Conservation (phyloP, 2,797 vertebrate species). For the Catharus ustulatus region DNA sequence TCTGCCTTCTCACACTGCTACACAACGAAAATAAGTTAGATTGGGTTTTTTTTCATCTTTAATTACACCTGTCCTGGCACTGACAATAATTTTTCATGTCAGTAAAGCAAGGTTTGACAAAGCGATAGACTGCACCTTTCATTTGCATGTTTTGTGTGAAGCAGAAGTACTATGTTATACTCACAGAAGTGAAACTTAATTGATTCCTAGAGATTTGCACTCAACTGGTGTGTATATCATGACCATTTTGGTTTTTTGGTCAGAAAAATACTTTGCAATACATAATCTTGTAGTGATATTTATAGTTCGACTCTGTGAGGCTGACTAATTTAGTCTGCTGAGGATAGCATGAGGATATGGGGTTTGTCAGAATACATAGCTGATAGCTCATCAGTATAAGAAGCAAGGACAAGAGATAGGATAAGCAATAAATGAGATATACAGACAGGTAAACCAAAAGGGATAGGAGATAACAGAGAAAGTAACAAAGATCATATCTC, state of each 20-base stretch:
- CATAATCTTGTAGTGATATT: not conserved
- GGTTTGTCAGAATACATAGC: not conserved
- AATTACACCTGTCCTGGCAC: not conserved
- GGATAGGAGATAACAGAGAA: not conserved
- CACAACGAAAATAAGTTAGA: not conserved
- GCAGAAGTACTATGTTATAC: not conserved
- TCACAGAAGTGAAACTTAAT: not conserved
- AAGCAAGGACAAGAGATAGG: not conserved
- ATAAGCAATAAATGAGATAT: not conserved
- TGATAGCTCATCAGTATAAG: not conserved
- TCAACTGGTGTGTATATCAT: not conserved
- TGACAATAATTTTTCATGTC: not conserved
- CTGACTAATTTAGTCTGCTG: too few relatives aligned
- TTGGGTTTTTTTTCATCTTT: not conserved
- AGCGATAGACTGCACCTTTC: not conserved
- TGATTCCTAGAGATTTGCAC: not conserved
- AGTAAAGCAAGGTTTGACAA: not conserved
- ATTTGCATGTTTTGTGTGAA: not conserved
- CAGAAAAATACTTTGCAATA: not conserved
- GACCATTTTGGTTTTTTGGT: too few relatives aligned
- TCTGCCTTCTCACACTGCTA: not conserved
- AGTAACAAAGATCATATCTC: accelerated
- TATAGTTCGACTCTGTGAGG: not conserved
- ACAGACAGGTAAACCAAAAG: not conserved
- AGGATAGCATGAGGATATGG: not conserved